Evolutionary conservation across 2,888 invertebrate genomes (phyloP), one percentile per base, ranked within the genome.

Genomic region (Phyllotreta cruciferae): DNA sequence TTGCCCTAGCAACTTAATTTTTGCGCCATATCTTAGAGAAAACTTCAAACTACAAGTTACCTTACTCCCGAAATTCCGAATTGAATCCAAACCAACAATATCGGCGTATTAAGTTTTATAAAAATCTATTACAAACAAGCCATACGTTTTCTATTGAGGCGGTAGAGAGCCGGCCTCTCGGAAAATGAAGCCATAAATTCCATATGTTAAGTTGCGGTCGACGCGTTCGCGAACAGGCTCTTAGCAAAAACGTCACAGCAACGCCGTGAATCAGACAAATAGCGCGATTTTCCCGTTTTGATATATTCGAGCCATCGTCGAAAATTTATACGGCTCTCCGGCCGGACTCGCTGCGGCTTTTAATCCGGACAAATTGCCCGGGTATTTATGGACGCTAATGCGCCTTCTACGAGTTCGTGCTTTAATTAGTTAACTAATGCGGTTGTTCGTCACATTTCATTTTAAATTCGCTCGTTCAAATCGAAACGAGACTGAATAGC

Each of bases 221-320:
- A 34, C 42, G 54, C 55, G 60, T 55, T 62, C 34, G 52, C 55
- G 62, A 47, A 53, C 52, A 42, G 60, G 62, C 70, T 70, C 68
- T 70, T 67, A 69, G 60, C 64, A 44, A 63, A 24, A 67, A 56
- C 66, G 71, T 69, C 69, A 69, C 65, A 68, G 68, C 68, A 67
- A 24, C 38, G 56, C 50, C 60, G 62, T 57, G 67, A 68, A 62
- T 67, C 57, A 63, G 67, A 71, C 71, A 69, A 71, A 71, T 71
- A 62, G 67, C 68, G 56, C 66, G 66, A 66, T 67, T 68, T 65
- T 56, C 58, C 39, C 24, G 24, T 24, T 24, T 42, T 69, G 70
- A 71, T 70, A 67, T 60, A 71, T 66, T 58, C 37, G 50, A 42
- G 66, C 66, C 66, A 71, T 71, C 64, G 62, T 24, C 37, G 50